Conservation (phyloP, 2,113 vertebrate genomes). For the Dermatemys mawii region DNA sequence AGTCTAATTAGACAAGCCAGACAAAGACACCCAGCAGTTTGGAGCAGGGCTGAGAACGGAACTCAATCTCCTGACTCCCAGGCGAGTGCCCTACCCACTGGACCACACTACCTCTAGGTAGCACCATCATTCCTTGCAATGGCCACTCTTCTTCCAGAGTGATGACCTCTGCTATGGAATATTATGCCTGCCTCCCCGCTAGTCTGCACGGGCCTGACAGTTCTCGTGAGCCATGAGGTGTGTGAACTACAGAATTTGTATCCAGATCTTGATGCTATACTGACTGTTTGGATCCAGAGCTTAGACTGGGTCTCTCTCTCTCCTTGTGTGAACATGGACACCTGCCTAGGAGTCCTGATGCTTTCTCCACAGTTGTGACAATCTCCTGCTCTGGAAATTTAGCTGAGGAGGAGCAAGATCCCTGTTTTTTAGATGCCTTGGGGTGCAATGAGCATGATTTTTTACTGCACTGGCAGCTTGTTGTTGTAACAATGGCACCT, state of each 20-base stretch:
- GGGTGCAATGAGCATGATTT: neutral
- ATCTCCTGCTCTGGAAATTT: neutral
- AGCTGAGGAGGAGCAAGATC: neutral
- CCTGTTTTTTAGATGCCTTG: neutral
- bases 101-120: neutral
- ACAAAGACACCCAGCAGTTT: neutral
- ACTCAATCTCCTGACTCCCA: neutral
- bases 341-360: no score
- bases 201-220: fast-evolving
- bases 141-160: neutral
- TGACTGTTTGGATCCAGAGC: neutral
- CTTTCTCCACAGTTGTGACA: neutral
- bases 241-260: neutral
- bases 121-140: neutral
- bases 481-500: neutral
- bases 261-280: neutral
- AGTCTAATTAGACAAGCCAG: neutral
- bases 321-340: neutral
- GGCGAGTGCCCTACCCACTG: neutral
- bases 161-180: neutral
- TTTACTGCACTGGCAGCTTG: neutral
- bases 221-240: neutral
- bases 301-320: neutral
- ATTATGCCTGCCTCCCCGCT: neutral
- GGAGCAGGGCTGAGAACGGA: neutral